Evolutionary conservation across 1,140 invertebrate genomes (phyloP).

Genomic region (Hyles euphorbiae): DNA sequence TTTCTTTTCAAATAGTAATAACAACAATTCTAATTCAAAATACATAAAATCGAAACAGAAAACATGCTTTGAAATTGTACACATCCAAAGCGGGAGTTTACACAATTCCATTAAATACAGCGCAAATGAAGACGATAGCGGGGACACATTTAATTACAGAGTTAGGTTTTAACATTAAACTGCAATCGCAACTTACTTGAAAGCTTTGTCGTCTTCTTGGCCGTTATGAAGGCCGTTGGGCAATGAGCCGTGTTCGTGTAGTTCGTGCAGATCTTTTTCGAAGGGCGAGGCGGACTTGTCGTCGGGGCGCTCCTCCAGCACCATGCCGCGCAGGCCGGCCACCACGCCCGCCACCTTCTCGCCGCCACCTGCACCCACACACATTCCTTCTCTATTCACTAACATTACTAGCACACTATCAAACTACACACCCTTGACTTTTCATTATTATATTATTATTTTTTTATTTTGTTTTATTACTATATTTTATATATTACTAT

Average conservation of each 20-base stretch:
- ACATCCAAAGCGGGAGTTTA: no score
- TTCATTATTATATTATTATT: neutral
- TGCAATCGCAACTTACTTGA: slow-evolving; percentile 85
- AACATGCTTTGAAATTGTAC: no score
- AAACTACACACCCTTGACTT: neutral
- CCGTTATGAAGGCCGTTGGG: slow-evolving; percentile 86
- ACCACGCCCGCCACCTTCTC: slow-evolving; percentile 61
- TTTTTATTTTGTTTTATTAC: neutral
- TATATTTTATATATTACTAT: neutral
- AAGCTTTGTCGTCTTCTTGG: slow-evolving; percentile 91
- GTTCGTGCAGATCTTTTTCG: slow-evolving; percentile 64
- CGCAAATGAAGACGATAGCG: neutral
- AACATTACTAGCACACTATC: neutral
- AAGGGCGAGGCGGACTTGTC: slow-evolving; percentile 65
- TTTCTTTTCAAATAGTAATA: no score
- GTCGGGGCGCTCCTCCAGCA: slow-evolving; percentile 58
- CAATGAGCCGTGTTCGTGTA: slow-evolving; percentile 60
- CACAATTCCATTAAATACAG: no score
- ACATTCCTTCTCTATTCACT: slow-evolving; percentile 22
- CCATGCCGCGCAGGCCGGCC: slow-evolving; percentile 60
- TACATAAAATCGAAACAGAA: no score
- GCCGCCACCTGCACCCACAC: slow-evolving; percentile 35
- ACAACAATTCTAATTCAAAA: no score
- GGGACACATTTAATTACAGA: neutral
- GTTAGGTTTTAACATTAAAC: neutral